These are phyloP conservation scores for Margarornis squamiger DNA, from an alignment of 2,797 vertebrate species.

Conservation along the genomic window DNA sequence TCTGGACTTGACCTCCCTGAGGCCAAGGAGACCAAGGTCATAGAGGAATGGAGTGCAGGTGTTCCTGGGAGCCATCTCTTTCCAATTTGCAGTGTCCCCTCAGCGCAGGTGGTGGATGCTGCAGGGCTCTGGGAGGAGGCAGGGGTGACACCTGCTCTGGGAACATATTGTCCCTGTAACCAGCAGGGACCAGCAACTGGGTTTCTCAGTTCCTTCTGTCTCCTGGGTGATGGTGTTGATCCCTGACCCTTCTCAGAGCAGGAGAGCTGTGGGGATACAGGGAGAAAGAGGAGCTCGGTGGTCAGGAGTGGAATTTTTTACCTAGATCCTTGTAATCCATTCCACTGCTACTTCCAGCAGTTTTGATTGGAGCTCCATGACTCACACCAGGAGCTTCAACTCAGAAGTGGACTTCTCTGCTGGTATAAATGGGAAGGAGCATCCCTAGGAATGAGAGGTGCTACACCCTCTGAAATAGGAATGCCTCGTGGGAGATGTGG, in stretches of 20 bases:
- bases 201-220: not conserved
- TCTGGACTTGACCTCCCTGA: not conserved
- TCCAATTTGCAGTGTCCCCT: not conserved
- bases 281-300: not conserved
- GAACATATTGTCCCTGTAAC: not conserved
- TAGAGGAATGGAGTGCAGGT: not conserved
- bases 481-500: not conserved
- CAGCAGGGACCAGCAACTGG: not conserved
- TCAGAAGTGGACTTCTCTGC: not conserved
- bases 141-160: conserved; percentile 1
- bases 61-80: not conserved
- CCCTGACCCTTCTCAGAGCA: not conserved
- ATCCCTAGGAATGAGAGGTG: not conserved
- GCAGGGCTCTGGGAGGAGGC: not conserved
- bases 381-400: not conserved
- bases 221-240: not conserved
- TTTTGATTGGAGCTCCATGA: not conserved
- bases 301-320: not conserved
- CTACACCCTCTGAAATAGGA: not conserved
- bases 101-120: not conserved
- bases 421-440: not conserved
- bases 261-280: not conserved
- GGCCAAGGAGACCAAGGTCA: not conserved
- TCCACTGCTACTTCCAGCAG: not conserved
- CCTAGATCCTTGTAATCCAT: not conserved